Conservation (phyloP, 2,888 invertebrate species). For the Seira musarum region DNA sequence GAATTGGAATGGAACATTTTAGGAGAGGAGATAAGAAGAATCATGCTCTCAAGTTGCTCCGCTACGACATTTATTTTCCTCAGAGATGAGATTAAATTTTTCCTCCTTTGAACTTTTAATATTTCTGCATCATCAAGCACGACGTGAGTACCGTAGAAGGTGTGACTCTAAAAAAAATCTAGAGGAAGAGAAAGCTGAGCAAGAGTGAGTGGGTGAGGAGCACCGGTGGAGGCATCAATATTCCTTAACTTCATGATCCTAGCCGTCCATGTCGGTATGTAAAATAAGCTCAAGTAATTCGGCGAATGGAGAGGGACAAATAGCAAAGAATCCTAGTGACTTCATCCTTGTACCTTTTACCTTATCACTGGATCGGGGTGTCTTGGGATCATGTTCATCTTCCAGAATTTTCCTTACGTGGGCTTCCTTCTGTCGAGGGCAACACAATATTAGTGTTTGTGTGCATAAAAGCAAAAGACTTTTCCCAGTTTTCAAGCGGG, state of each 20-base stretch:
- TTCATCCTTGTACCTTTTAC: too few species aligned
- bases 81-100: slow-evolving; percentile 24
- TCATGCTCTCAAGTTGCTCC: too few species aligned
- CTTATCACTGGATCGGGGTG: too few species aligned
- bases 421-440: not conserved
- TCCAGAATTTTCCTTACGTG: slow-evolving; percentile 25
- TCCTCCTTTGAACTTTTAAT: slow-evolving; percentile 24
- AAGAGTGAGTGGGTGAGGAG: too few species aligned
- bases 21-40: too few species aligned
- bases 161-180: not conserved
- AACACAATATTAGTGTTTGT: slow-evolving; percentile 47
- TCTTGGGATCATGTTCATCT: slow-evolving; percentile 39
- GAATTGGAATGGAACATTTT: not conserved
- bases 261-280: slow-evolving; percentile 39
- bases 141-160: not conserved
- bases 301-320: slow-evolving; percentile 32
- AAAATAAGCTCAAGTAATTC: too few species aligned
- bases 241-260: slow-evolving; percentile 54
- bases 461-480: slow-evolving; percentile 23
- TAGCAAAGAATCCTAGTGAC: too few species aligned
- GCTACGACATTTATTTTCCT: too few species aligned
- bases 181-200: too few species aligned
- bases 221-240: slow-evolving; percentile 31
- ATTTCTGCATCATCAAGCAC: slow-evolving; percentile 53
- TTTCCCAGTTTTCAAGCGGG: too few species aligned